Conservation (phyloP, 2,113 vertebrate species). For the Cyphotilapia sp. region DNA sequence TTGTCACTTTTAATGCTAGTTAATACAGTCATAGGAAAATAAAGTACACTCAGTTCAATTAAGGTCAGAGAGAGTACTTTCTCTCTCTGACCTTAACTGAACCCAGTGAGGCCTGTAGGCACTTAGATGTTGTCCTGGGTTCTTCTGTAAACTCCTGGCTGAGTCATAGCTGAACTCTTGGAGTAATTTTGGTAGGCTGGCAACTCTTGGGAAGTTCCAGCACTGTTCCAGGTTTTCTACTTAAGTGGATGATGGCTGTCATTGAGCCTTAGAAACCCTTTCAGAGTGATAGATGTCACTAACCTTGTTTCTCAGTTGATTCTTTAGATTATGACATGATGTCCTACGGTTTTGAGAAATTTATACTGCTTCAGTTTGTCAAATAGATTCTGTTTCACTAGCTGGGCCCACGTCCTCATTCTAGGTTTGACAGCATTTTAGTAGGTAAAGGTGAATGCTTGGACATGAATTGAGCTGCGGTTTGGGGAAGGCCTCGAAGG, state of each 20-base stretch:
- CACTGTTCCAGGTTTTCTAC: neutral
- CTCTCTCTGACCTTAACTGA: neutral
- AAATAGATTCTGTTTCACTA: neutral
- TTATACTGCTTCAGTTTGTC: accelerated
- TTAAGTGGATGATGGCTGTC: neutral
- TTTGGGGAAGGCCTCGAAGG: accelerated
- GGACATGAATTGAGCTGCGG: accelerated
- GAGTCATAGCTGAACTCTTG: neutral
- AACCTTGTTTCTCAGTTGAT: neutral
- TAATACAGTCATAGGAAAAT: neutral
- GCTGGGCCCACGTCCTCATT: accelerated
- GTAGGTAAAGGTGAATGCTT: neutral
- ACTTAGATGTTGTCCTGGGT: neutral
- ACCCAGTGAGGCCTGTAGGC: neutral
- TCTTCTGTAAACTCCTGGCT: neutral
- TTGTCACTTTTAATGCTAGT: neutral
- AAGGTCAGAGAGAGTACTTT: neutral
- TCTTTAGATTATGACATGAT: neutral
- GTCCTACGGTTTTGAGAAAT: accelerated
- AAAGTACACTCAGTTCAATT: neutral
- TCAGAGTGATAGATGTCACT: neutral
- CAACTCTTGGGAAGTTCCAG: neutral
- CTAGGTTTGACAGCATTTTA: accelerated
- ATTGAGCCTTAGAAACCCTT: neutral
- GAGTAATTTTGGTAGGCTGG: neutral